Conservation (phyloP, 2,113 vertebrate species). For the Urocolius indicus region DNA sequence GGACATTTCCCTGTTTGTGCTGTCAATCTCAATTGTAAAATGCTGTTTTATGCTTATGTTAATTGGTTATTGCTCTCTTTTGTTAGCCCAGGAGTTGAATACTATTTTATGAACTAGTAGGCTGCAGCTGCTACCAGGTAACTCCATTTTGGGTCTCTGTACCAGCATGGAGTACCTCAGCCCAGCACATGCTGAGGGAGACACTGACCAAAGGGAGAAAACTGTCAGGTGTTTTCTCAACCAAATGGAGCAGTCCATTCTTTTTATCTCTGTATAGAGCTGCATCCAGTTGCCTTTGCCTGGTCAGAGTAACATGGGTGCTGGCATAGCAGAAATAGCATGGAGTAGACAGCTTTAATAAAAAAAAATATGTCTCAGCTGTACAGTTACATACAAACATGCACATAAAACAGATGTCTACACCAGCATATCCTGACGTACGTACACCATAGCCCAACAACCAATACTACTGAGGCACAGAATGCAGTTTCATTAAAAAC, state of each 20-base stretch:
- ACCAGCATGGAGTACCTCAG: background rate
- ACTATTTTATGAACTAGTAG: background rate
- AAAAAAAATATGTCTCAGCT: background rate
- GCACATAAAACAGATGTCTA: background rate
- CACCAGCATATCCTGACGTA: background rate
- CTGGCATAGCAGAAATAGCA: background rate
- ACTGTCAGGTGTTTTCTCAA: accelerated
- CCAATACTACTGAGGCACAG: background rate
- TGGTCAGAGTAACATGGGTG: background rate
- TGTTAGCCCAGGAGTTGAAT: background rate
- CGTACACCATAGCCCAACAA: background rate
- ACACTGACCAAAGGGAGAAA: background rate
- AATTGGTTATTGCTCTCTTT: background rate
- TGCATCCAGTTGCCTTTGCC: background rate
- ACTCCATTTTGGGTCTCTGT: background rate
- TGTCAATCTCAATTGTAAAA: background rate
- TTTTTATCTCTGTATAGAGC: background rate
- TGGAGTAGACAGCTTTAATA: background rate
- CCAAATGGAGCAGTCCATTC: accelerated
- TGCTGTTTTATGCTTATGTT: background rate
- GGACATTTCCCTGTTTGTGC: background rate
- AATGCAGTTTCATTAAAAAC: background rate
- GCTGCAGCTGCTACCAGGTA: background rate
- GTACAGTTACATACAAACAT: background rate
- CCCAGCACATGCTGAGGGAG: background rate